Conservation (phyloP, 1,140 invertebrate species). For the Achatina immaculata region DNA sequence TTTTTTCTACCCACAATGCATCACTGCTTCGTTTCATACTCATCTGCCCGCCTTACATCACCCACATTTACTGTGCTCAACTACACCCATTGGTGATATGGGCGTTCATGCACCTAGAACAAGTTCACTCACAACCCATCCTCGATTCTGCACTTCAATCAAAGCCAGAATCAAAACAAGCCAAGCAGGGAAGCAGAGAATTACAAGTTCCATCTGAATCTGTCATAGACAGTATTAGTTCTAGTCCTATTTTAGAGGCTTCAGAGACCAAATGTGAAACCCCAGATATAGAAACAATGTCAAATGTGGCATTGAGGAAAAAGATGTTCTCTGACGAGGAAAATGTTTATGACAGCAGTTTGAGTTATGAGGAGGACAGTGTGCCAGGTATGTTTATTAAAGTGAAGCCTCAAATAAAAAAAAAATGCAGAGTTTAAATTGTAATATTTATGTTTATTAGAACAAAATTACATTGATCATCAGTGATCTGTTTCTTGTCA, state of each 20-base stretch:
- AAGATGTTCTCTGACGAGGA: constrained; percentile 2
- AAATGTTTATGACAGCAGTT: constrained; percentile 11
- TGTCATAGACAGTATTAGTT: constrained; percentile 8
- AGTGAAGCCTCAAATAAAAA: background rate
- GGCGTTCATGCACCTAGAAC: background rate
- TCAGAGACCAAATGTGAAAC: background rate
- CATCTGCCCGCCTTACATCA: background rate
- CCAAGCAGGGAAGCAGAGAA: background rate
- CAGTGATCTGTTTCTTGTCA: background rate
- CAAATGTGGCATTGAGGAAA: background rate
- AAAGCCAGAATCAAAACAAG: background rate
- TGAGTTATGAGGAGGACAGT: constrained; percentile 25
- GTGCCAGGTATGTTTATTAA: constrained; percentile 24
- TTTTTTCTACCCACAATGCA: background rate
- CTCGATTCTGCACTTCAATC: background rate
- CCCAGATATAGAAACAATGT: background rate
- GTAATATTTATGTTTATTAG: no score
- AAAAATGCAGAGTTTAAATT: no score
- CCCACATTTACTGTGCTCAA: background rate
- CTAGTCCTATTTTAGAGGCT: background rate
- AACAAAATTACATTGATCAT: no score
- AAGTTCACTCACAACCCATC: no score
- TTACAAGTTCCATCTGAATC: background rate
- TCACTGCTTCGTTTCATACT: background rate
- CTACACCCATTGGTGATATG: background rate